A percentile compares a stretch with the other conserved stretches of the same genome.
Evolutionary conservation across 2,888 invertebrate genomes (phyloP).

Genomic region (Marronus borbonicus): DNA sequence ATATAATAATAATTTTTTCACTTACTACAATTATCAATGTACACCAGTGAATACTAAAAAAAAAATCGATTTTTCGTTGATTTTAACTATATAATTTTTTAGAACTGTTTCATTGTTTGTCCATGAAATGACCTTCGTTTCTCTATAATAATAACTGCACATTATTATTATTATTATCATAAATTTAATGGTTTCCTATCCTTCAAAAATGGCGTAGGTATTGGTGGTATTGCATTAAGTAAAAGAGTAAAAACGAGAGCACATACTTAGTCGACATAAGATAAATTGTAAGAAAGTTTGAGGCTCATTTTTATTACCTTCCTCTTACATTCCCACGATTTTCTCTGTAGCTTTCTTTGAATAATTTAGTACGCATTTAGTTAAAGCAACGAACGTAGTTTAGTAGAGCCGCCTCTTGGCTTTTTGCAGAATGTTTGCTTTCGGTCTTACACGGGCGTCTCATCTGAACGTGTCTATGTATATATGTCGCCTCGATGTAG

Average conservation of each 20-base stretch:
- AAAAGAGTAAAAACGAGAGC: not conserved
- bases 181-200: no score
- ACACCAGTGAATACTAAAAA: no score
- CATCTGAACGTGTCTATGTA: not conserved
- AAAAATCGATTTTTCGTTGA: no score
- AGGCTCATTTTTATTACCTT: not conserved
- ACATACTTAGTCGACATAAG: not conserved
- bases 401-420: constrained; percentile 9
- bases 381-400: constrained; percentile 8
- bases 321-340: not conserved
- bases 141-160: no score
- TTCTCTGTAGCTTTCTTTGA: constrained; percentile 1
- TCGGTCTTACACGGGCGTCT: constrained; percentile 8
- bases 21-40: no score
- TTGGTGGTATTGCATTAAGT: not conserved
- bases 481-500: not conserved
- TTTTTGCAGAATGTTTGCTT: constrained; percentile 32
- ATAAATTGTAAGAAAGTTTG: not conserved
- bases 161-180: no score
- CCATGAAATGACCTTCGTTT: no score
- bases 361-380: constrained; percentile 34
- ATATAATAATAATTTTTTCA: no score
- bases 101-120: no score
- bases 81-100: no score
- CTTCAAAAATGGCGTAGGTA: no score